Base-by-base conservation (phyloP, 1,140 invertebrate species). In the Magallana angulata region DNA sequence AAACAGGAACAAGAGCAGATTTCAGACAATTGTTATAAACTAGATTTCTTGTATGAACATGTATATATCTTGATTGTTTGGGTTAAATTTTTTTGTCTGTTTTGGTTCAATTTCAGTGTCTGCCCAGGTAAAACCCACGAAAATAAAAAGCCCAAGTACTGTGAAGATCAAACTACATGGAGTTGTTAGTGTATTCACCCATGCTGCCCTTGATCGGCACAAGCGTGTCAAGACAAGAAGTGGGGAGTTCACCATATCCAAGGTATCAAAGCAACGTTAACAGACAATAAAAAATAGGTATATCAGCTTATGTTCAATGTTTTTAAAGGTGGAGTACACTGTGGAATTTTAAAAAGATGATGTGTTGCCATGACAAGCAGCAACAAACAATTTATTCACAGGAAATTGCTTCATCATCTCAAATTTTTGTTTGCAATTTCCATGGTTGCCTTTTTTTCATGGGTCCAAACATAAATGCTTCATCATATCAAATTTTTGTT, bases 141-240 rank as follows among this genome's bases (percentile, higher is more conserved):
- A 71, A 24, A 71, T 71, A 48, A 48, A 48, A 48, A 48, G 36
- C 36, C 36, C 36, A 48, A 48, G 64, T 71, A 24, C 18, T 24
- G 18, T 71, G 64, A 71, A 71, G 68, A 76, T 76, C 18, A 76
- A 76, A 76, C 8, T 76, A 36, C 24, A 76, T 64, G 68, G 68
- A 36, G 68, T 76, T 76, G 68, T 76, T 76, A 30, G 68, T 76
- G 68, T 76, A 76, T 76, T 76, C 68, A 76, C 68, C 68, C 68
- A 76, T 76, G 9, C 5, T 76, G 12, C 68, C 68, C 11, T 30
- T 30, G 68, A 76, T 76, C 24, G 36, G 36, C 68, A 76, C 24
- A 76, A 76, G 18, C 68, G 9, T 76, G 68, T 76, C 68, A 76
- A 76, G 68, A 76, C 68, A 36, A 76, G 68, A 76, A 76, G 68